A percentile compares a stretch with the other conserved stretches of the same genome.
These are phyloP conservation scores for Apteryx mantelli DNA, from an alignment of 2,113 vertebrate species.

Conservation along the genomic window DNA sequence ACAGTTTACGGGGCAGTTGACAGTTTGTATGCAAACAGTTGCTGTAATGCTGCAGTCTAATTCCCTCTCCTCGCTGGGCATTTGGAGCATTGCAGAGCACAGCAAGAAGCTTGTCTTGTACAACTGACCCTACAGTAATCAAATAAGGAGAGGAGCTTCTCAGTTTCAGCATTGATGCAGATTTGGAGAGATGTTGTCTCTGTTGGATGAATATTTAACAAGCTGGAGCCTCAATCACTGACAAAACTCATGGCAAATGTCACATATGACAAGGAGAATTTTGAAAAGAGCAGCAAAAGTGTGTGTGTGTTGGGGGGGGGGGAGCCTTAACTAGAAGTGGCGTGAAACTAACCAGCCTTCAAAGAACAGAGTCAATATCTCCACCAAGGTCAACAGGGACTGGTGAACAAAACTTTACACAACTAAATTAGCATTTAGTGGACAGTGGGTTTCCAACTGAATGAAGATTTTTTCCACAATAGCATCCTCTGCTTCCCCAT, in stretches of 20 bases:
- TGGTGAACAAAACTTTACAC: neutral
- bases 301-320: too few species aligned
- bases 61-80: neutral
- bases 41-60: neutral
- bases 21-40: neutral
- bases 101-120: neutral
- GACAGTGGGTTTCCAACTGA: neutral
- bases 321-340: neutral
- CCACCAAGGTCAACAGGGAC: neutral
- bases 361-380: neutral
- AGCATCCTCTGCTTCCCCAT: neutral
- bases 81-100: neutral
- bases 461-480: neutral
- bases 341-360: neutral
- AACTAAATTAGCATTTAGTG: neutral
- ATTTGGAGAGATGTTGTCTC: neutral
- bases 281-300: neutral
- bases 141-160: neutral
- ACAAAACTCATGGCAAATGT: neutral
- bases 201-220: neutral
- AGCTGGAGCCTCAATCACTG: neutral
- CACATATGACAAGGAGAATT: neutral
- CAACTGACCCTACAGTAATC: neutral
- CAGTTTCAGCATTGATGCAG: neutral
- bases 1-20: neutral